These are phyloP conservation scores for Ataeniobius toweri DNA, from an alignment of 2,797 vertebrate genomes.

Conservation along the genomic window DNA sequence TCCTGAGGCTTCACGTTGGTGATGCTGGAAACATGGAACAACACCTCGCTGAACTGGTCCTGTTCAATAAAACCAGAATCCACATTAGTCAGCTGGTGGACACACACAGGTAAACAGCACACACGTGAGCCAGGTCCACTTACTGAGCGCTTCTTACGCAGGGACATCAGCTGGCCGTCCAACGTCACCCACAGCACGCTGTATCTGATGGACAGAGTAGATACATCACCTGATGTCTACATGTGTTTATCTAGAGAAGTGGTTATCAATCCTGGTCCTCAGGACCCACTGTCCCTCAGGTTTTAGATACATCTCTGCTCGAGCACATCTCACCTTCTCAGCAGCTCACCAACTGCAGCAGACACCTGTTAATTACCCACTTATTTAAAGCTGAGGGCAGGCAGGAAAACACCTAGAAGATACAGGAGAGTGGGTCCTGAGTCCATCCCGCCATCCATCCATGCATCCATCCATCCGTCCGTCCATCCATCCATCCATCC, in stretches of 20 bases:
- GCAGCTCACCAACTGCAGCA: too few relatives aligned
- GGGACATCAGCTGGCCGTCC: constrained; percentile 78
- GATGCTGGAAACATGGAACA: constrained; percentile 80
- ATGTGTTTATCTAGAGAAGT: too few relatives aligned
- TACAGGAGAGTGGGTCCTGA: too few relatives aligned
- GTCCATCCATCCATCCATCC: too few relatives aligned
- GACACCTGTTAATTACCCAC: too few relatives aligned
- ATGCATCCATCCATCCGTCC: constrained; percentile 44
- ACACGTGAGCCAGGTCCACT: constrained; percentile 30
- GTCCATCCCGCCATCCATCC: not conserved
- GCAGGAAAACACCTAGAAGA: too few relatives aligned
- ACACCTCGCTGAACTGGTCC: constrained; percentile 79
- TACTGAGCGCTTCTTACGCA: constrained; percentile 83
- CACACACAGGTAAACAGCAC: not conserved
- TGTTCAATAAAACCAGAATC: constrained; percentile 29
- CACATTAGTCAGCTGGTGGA: not conserved
- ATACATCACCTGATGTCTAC: not conserved
- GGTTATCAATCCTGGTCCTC: too few relatives aligned
- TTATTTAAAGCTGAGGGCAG: too few relatives aligned
- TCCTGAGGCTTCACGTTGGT: constrained; percentile 74
- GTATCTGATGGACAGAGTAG: constrained; percentile 59
- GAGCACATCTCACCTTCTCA: too few relatives aligned
- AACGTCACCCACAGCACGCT: constrained; percentile 77
- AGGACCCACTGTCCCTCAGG: not conserved
- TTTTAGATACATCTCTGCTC: too few relatives aligned